Conservation (phyloP, 2,797 vertebrate species). For the Neomorphus geoffroyi region DNA sequence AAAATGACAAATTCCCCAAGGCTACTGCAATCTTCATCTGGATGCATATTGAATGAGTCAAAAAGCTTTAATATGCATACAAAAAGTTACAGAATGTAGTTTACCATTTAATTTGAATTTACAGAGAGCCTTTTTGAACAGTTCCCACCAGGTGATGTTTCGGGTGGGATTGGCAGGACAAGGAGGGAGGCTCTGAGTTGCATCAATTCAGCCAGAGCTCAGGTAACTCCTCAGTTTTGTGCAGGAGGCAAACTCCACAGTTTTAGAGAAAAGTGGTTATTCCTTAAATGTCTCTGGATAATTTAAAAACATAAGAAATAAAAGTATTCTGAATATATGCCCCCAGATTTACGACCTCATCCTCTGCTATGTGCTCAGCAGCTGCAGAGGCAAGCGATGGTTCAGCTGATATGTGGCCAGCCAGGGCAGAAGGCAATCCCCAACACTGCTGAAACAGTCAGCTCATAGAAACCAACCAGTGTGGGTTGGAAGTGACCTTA, state of each 20-base stretch:
- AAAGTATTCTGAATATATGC: background rate
- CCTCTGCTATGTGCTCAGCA: background rate
- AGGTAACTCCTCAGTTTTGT: background rate
- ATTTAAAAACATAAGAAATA: background rate
- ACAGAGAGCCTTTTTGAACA: background rate
- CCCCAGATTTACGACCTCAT: background rate
- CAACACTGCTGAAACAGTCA: background rate
- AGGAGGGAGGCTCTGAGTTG: background rate
- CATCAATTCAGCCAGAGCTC: background rate
- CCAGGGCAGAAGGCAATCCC: background rate
- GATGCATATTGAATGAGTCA: background rate
- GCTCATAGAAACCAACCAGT: no score
- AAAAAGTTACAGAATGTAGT: background rate
- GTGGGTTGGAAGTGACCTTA: no score
- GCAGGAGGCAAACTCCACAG: background rate
- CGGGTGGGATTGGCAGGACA: background rate
- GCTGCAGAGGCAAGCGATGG: rapidly evolving
- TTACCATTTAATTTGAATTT: background rate
- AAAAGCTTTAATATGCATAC: background rate
- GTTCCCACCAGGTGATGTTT: background rate
- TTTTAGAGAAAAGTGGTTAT: background rate
- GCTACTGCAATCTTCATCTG: background rate
- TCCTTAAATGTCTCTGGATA: background rate
- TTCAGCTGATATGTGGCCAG: background rate
- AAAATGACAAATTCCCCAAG: background rate